Evolutionary conservation across 2,888 invertebrate species (phyloP).

Genomic region (Anaspis maculata): DNA sequence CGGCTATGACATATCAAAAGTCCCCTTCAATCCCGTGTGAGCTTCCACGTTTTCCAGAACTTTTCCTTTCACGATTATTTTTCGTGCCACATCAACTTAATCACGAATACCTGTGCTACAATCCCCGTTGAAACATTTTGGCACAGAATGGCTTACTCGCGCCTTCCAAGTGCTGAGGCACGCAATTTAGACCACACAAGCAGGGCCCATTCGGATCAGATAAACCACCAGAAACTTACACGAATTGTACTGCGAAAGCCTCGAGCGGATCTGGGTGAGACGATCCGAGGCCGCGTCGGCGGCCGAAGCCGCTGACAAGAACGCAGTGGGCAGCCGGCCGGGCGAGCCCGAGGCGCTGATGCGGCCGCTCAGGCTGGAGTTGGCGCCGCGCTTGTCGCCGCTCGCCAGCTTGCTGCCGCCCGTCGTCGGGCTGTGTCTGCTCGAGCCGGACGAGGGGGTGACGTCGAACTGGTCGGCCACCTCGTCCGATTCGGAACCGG

Average conservation of each 20-base stretch:
- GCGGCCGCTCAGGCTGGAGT: slow-evolving; percentile 53
- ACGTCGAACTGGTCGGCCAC: slow-evolving; percentile 27
- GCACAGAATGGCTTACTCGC: no score
- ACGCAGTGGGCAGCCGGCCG: slow-evolving; percentile 36
- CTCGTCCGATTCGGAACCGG: slow-evolving; percentile 58
- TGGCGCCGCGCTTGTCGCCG: slow-evolving; percentile 58
- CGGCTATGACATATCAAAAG: no score
- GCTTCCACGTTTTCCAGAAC: no score
- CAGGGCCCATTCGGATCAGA: no score
- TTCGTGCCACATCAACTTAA: no score
- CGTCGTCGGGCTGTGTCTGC: slow-evolving; percentile 1
- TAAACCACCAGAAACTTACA: no score
- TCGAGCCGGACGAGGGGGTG: neutral
- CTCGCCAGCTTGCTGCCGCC: neutral
- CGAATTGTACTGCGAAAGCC: slow-evolving; percentile 30
- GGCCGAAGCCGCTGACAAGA: slow-evolving; percentile 21
- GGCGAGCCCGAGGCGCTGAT: slow-evolving; percentile 36
- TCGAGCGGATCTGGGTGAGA: slow-evolving; percentile 50
- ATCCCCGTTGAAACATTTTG: no score
- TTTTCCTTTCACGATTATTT: no score
- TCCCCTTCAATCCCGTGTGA: no score
- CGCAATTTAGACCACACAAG: no score
- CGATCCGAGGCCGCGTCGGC: slow-evolving; percentile 44
- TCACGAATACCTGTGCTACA: no score
- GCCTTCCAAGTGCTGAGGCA: no score